Percentiles rank a stretch among this genome's conserved stretches.
Conservation (phyloP, 2,888 invertebrate species). For the Drosophila phalerata region DNA sequence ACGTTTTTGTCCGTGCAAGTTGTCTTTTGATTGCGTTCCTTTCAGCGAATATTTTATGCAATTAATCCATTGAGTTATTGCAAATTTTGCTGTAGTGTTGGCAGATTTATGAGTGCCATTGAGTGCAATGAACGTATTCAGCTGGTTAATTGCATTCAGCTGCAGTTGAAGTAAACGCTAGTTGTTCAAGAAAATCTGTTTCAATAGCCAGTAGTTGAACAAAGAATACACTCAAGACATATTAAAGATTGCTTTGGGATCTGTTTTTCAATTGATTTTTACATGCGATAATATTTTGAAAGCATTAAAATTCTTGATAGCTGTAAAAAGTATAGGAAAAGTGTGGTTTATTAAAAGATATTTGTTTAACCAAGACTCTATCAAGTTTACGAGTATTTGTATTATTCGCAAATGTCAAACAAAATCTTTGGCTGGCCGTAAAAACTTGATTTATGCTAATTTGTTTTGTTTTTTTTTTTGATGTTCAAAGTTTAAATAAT, state of each 20-base stretch:
- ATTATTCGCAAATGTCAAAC: slow-evolving; percentile 44
- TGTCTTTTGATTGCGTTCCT: slow-evolving; percentile 56
- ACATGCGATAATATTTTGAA: neutral
- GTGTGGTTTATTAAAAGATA: neutral
- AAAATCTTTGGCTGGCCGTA: slow-evolving; percentile 34
- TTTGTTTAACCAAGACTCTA: neutral
- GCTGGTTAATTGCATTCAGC: slow-evolving; percentile 29
- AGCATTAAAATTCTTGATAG: neutral
- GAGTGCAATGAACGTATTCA: slow-evolving; percentile 55
- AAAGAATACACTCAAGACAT: neutral
- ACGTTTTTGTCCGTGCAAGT: slow-evolving; percentile 26
- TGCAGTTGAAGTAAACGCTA: slow-evolving; percentile 12
- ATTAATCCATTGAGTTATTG: slow-evolving; percentile 61
- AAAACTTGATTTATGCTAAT: slow-evolving; percentile 66
- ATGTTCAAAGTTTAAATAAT: slow-evolving; percentile 30
- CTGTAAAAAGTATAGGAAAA: neutral
- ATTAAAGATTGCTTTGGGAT: neutral
- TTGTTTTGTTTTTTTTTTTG: slow-evolving; percentile 27
- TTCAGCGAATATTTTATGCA: slow-evolving; percentile 63
- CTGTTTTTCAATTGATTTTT: neutral
- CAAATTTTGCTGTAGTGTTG: slow-evolving; percentile 45
- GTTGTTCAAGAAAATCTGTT: neutral
- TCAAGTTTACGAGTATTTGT: slow-evolving; percentile 11
- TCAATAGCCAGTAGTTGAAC: neutral
- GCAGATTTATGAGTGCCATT: slow-evolving; percentile 39